A percentile compares a stretch with the other conserved stretches of the same genome.
Evolutionary conservation across 2,113 vertebrate genomes (phyloP).

Genomic region (Carettochelys insculpta): DNA sequence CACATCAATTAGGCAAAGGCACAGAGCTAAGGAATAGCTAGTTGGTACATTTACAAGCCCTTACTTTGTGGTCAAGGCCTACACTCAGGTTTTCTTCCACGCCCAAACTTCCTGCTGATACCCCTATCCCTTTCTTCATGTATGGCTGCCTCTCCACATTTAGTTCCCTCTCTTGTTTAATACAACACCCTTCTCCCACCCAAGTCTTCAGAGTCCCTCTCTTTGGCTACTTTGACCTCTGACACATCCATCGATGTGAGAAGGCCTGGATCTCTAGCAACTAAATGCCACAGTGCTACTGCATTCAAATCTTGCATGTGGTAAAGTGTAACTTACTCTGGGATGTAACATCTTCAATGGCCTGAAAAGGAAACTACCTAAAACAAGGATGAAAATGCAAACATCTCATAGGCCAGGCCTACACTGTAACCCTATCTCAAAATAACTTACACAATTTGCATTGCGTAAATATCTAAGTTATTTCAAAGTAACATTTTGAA

Average conservation of each 20-base stretch:
- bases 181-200: not conserved
- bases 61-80: not conserved
- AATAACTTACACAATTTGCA: too few species aligned
- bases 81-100: not conserved
- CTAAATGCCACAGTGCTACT: not conserved
- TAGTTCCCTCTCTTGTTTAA: not conserved
- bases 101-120: not conserved
- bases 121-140: not conserved
- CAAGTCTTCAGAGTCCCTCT: not conserved
- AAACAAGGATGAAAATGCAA: not conserved
- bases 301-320: not conserved
- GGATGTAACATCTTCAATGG: not conserved
- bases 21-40: not conserved
- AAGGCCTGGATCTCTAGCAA: not conserved
- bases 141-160: rapidly evolving
- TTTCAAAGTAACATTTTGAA: too few species aligned
- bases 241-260: not conserved
- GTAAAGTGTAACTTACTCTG: not conserved
- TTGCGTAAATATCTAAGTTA: too few species aligned
- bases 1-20: not conserved
- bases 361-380: not conserved
- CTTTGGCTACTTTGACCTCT: not conserved
- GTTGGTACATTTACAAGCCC: not conserved
- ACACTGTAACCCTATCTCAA: too few species aligned
- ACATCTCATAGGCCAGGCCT: too few species aligned